A percentile compares a stretch with the other conserved stretches of the same genome.
phyloP scores from a whole-genome alignment of 2,113 vertebrate genomes.

The Chiloscyllium plagiosum region DNA sequence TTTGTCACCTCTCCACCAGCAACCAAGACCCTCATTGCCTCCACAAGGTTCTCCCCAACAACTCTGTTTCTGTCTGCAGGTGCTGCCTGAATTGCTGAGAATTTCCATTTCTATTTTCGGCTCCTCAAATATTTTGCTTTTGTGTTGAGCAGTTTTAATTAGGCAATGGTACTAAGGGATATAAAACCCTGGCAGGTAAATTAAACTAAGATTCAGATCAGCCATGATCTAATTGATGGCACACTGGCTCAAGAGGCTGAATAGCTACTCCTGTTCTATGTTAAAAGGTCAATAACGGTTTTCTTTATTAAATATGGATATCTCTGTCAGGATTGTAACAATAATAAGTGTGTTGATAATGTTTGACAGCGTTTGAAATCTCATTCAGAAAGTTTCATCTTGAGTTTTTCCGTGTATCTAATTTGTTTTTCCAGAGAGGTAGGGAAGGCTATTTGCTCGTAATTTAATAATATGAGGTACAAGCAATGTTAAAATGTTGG shows the following conservation, averaged over 20 bases:
- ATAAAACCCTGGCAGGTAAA: not conserved
- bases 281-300: not conserved
- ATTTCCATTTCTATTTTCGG: not conserved
- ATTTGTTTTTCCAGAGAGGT: not conserved
- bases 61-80: no score
- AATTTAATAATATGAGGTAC: not conserved
- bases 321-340: not conserved
- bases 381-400: not conserved
- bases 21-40: no score
- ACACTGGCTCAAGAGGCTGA: not conserved
- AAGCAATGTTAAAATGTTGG: not conserved
- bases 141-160: not conserved
- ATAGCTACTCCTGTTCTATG: not conserved
- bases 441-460: not conserved
- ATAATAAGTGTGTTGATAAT: not conserved
- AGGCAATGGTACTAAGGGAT: not conserved
- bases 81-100: not conserved
- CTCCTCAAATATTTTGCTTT: not conserved
- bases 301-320: not conserved
- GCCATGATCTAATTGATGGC: not conserved
- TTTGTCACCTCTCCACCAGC: no score
- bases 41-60: no score
- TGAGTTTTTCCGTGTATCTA: not conserved
- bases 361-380: not conserved
- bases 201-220: not conserved